Conservation (phyloP, 2,113 vertebrate species). For the Cathartes aura region DNA sequence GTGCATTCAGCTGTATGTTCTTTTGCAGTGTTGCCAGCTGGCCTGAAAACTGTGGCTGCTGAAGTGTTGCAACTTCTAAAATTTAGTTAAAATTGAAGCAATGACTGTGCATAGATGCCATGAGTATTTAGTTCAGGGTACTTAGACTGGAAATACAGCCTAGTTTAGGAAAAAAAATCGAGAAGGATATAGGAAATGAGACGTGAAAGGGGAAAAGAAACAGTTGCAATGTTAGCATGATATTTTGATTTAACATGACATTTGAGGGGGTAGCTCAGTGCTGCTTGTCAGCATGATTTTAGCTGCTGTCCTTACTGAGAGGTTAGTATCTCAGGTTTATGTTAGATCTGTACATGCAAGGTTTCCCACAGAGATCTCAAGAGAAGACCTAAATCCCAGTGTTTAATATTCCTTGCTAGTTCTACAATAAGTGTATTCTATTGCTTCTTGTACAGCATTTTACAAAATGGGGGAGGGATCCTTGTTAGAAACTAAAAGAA, state of each 20-base stretch:
- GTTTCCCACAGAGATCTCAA: background rate
- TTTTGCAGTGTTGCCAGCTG: background rate
- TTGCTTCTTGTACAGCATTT: background rate
- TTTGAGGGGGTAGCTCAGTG: background rate
- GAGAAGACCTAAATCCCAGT: background rate
- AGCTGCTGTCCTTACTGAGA: background rate
- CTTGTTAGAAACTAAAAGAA: background rate
- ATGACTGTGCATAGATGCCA: background rate
- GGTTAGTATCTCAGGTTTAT: background rate
- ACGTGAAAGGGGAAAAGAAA: background rate
- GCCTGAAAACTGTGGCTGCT: background rate
- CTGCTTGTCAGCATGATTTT: constrained; percentile 19
- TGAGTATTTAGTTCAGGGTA: background rate
- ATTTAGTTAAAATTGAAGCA: background rate
- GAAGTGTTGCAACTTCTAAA: background rate
- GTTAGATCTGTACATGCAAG: background rate
- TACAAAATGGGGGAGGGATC: background rate
- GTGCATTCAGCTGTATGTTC: background rate
- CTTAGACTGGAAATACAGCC: background rate
- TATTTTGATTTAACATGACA: constrained; percentile 36
- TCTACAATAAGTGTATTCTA: rapidly evolving
- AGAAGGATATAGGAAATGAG: background rate
- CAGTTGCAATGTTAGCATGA: background rate
- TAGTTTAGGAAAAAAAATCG: background rate
- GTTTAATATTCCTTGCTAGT: background rate